Evolutionary conservation across 2,797 vertebrate species (phyloP), one percentile per base, ranked within the genome.

Genomic region (Zenarchopterus dispar): DNA sequence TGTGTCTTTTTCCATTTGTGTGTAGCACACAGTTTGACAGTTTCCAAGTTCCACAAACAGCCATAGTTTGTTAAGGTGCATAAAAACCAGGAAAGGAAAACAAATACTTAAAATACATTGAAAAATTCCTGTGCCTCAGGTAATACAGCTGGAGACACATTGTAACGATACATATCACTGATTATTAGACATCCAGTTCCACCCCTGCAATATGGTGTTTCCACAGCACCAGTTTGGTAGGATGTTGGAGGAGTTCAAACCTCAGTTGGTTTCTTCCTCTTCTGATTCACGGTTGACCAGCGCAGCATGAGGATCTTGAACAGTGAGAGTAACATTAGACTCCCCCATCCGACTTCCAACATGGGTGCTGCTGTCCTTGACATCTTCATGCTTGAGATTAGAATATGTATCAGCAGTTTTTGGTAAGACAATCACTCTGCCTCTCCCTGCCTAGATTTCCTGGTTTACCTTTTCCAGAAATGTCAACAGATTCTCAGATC

Each of bases 361-460:
- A 18, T 42, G 70, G 66, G 68, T 62, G 67, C 75, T 52, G 21
- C 73, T 63, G 84, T 63, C 82, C 81, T 84, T 84, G 70, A 80
- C 51, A 23, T 83, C 77, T 69, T 55, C 56, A 75, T 73, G 62
- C 57, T 73, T 53, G 69, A 55, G 78, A 83, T 81, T 52, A 57
- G 88, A 88, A 86, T 87, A 86, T 87, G 81, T 73, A 77, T 88
- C 88, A 89, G 87, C 84, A 89, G 71, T 86, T 90, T 88, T 81
- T 78, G 79, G 88, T 91, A 91, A 91, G 86, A 89, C 85, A 86
- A 89, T 89, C 80, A 77, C 71, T 78, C 84, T 67, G 73, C 86
- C 77, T 84, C 73, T 70, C 74, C 72, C 59, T 55, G 62, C 74
- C 89, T 88, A 70, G 18, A 78, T 87, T 84, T 84, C 75, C 81